Evolutionary conservation across 2,888 invertebrate genomes (phyloP), one percentile per base, ranked within the genome.

Genomic region (Stenichneumon culpator): DNA sequence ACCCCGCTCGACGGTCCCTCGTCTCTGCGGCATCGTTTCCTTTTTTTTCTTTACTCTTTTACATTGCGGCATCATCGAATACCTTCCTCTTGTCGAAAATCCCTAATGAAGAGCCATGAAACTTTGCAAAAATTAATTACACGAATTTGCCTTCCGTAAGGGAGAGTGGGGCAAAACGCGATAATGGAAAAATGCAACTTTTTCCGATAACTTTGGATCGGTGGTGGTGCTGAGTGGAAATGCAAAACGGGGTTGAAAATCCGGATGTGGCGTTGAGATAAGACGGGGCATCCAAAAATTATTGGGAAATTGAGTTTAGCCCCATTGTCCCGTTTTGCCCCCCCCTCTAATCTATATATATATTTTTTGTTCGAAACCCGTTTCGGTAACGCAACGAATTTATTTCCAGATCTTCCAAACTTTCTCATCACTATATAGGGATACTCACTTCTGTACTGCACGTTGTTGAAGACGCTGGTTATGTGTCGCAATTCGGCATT

Each of bases 381-480:
- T 36, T 36, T 36, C 9, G 7, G 36, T 32, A 32, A 32, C 36
- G 36, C 36, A 36, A 7, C 39, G 39, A 11, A 39, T 11, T 39
- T 11, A 5, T 39, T 39, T 39, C 11, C 39, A 11, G 39, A 11
- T 11, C 11, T 2, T 39, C 11, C 39, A 25, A 57, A 11, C 0
- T 22, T 14, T 25, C 2, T 47, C 4, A 7, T 32, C 11, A 7
- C 32, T 2, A 63, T 32, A 50, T 5, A 7, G 14, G 19, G 16
- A 22, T 84, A 93, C 96, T 95, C 94, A 98, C 98, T 98, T 95
- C 97, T 96, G 93, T 96, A 97, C 90, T 96, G 95, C 89, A 98
- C 98, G 95, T 97, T 97, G 94, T 96, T 97, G 94, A 98, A 98
- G 87, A 97, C 97, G 94, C 96, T 98, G 73, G 98, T 98, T 92